Conservation (phyloP, 1,140 invertebrate species). For the Cherax destructor region DNA sequence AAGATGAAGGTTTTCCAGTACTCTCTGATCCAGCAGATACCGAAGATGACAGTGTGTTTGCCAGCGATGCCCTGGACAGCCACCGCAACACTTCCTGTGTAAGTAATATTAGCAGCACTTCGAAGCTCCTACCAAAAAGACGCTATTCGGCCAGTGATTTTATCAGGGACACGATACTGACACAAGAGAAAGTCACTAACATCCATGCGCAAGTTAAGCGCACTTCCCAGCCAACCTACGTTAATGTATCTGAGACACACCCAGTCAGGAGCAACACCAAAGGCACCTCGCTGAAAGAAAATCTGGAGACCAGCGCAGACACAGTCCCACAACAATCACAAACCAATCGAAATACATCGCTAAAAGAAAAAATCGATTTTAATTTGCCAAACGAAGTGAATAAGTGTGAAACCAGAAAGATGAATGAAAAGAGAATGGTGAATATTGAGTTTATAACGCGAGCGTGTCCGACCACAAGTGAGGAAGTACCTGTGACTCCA, state of each 20-base stretch:
- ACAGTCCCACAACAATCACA: not conserved
- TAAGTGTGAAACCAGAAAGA: too few species aligned
- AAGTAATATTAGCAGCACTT: not conserved
- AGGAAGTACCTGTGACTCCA: not conserved
- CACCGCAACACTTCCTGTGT: not conserved
- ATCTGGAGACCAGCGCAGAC: not conserved
- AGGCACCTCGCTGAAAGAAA: not conserved
- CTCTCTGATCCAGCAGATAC: conserved; percentile 41
- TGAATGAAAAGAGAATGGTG: conserved; percentile 27
- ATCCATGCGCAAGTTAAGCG: not conserved
- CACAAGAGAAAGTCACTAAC: not conserved
- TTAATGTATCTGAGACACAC: not conserved
- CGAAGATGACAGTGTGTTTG: conserved; percentile 55
- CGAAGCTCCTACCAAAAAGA: not conserved
- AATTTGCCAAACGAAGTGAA: too few species aligned
- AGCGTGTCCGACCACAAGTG: not conserved
- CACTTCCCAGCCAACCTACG: not conserved
- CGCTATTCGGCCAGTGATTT: conserved; percentile 34
- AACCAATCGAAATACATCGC: too few species aligned
- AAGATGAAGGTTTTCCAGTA: conserved; percentile 2
- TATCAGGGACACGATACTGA: conserved; percentile 25
- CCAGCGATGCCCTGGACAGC: not conserved
- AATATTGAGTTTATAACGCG: conserved; percentile 58
- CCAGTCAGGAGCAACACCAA: not conserved
- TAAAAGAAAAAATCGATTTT: too few species aligned